phyloP scores from a whole-genome alignment of 2,797 vertebrate species.

The Hippocampus kuda region DNA sequence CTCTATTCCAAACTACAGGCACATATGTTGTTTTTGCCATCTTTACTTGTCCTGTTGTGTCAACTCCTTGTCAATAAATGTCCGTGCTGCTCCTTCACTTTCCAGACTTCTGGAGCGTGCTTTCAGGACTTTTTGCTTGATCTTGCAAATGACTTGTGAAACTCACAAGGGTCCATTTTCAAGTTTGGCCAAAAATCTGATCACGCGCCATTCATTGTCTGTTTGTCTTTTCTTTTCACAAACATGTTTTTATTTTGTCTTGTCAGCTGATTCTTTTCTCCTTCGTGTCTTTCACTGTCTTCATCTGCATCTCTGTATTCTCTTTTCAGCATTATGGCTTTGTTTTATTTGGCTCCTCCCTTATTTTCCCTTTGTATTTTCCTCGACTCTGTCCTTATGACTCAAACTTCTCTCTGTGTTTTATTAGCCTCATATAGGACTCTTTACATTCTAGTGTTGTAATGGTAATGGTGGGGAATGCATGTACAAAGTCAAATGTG shows the following conservation, averaged over 20 bases:
- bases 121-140: conserved; percentile 24
- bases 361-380: conserved; percentile 3
- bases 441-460: conserved; percentile 25
- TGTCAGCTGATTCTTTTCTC: background rate
- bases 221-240: conserved; percentile 25
- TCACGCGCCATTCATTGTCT: conserved; percentile 12
- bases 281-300: conserved; percentile 7
- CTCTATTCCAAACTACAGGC: conserved; percentile 71
- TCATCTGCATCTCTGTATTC: conserved; percentile 17
- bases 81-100: conserved; percentile 29
- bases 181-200: conserved; percentile 30
- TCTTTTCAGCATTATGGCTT: background rate
- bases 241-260: conserved; percentile 10
- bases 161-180: conserved; percentile 13
- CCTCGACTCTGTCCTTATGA: conserved; percentile 25
- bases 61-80: conserved; percentile 38
- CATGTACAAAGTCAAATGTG: conserved; percentile 12
- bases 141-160: conserved; percentile 21
- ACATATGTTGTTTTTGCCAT: conserved; percentile 54
- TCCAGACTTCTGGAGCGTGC: conserved; percentile 23
- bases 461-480: conserved; percentile 51
- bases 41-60: conserved; percentile 41
- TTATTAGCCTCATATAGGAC: conserved; percentile 13
- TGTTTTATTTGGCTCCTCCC: conserved; percentile 3
- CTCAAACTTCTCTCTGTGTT: conserved; percentile 28